Conservation (phyloP, 2,888 invertebrate species). For the Drosophila picticornis region DNA sequence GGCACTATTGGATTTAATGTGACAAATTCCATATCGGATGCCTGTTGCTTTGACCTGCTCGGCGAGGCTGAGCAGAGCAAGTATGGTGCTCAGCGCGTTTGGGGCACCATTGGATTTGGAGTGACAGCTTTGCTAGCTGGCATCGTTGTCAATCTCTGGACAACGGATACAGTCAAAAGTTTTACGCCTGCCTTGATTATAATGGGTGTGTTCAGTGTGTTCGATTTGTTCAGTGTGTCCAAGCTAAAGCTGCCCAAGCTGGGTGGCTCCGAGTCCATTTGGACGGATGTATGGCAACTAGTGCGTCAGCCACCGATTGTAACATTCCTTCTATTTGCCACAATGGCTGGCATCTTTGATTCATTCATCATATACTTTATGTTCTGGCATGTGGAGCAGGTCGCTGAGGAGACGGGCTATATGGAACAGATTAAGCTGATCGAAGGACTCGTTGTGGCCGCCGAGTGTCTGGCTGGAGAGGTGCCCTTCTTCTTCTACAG, state of each 20-base stretch:
- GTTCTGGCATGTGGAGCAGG: conserved; percentile 93
- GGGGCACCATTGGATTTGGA: conserved; percentile 94
- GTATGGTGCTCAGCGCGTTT: conserved; percentile 92
- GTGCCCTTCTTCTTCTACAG: conserved; percentile 90
- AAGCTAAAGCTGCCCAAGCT: conserved; percentile 89
- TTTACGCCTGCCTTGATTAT: conserved; percentile 90
- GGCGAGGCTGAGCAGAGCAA: conserved; percentile 89
- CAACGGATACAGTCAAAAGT: conserved; percentile 87
- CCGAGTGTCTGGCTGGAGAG: conserved; percentile 92
- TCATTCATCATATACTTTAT: conserved; percentile 93
- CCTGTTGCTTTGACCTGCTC: conserved; percentile 94
- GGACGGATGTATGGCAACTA: conserved; percentile 88
- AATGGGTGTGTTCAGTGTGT: conserved; percentile 87
- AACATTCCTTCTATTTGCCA: conserved; percentile 90
- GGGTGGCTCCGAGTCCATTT: conserved; percentile 89
- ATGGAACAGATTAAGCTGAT: conserved; percentile 90
- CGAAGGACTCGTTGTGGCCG: conserved; percentile 92
- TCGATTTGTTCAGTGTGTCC: conserved; percentile 89
- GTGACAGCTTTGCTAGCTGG: conserved; percentile 90
- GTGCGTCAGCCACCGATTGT: conserved; percentile 88
- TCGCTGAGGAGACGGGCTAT: conserved; percentile 88
- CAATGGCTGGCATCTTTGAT: conserved; percentile 91
- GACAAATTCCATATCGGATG: conserved; percentile 94
- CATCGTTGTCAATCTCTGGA: conserved; percentile 89
- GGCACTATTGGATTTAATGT: conserved; percentile 94